Evolutionary conservation across 2,888 invertebrate species (phyloP), one percentile per base, ranked within the genome.

Genomic region (Coleophora flavipennella): DNA sequence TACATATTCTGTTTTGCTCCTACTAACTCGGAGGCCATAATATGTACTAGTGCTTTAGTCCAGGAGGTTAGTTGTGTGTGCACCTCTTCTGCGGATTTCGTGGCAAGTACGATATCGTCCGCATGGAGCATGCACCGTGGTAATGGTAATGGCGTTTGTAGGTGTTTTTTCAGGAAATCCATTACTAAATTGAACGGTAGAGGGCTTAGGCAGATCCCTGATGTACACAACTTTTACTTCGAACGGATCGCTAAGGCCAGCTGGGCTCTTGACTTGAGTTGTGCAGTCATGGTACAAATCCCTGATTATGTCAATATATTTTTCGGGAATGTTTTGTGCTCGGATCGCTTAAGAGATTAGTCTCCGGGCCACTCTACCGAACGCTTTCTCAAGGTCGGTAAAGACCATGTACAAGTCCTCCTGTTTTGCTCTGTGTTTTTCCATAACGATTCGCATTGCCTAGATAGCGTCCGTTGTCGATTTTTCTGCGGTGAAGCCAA

Each of bases 311-410:
- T 13, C 20, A 2, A 40, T 14, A 11, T 36, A 37, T 3, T 25
- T 8, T 26, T 37, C 37, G 1, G 41, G 34, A 9, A 40, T 13
- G 27, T 27, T 27, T 27, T 27, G 27, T 8, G 27, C 27, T 27
- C 27, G 27, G 27, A 27, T 6, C 27, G 27, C 27, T 27, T 27
- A 9, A 6, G 9, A 4, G 6, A 3, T 14, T 33, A 27, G 12
- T 11, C 14, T 26, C 33, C 7, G 10, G 28, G 13, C 1, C 27
- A 25, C 20, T 38, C 9, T 33, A 9, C 9, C 27, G 27, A 27
- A 27, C 7, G 40, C 36, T 11, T 40, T 40, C 11, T 40, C 40
- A 2, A 40, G 36, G 31, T 40, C 40, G 8, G 36, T 33, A 25
- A 40, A 40, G 1, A 33, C 10, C 3, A 38, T 6, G 4, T 28